Evolutionary conservation across 2,888 invertebrate species (phyloP), one percentile per base, ranked within the genome.

Genomic region (Sarcophaga variegata): DNA sequence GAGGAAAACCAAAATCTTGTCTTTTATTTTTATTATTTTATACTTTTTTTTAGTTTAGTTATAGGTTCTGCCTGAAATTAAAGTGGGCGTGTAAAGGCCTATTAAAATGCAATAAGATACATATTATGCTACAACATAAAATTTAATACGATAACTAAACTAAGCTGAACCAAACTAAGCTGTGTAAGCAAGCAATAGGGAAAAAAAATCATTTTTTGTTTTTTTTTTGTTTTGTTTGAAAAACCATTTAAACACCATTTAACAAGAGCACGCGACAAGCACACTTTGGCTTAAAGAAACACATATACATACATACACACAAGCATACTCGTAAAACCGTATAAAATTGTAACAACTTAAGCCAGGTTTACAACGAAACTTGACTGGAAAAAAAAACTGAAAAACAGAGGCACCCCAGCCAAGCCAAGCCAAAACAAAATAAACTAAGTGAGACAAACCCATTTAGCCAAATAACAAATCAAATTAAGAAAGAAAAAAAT

Each of bases 81-180:
- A 85, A 87, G 87, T 87, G 87, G 87, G 87, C 87, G 87, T 87
- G 84, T 82, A 81, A 54, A 84, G 84, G 81, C 84, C 79, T 87
- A 87, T 84, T 84, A 87, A 87, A 72, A 75, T 76, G 81, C 81
- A 79, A 85, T 87, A 84, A 84, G 87, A 83, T 87, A 84, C 71
- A 82, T 77, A 75, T 45, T n/a, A 37, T 37, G 37, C 37, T 17
- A 79, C 81, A 81, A 75, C 81, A 84, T 81, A 81, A 87, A 86
- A 83, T 78, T 75, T 67, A 79, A 79, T 85, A 86, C 59, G 71
- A 81, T 54, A 74, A 63, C 66, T 45, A n/a, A 69, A 60, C 22
- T 45, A n/a, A 69, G 47, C 22, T 54, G 25, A 27, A 67, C 66
- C 62, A 75, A 62, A 67, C 59, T 27, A 63, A 66, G 37, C 60